Evolutionary conservation across 1,140 invertebrate genomes (phyloP).

Genomic region (Latrodectus geometricus): DNA sequence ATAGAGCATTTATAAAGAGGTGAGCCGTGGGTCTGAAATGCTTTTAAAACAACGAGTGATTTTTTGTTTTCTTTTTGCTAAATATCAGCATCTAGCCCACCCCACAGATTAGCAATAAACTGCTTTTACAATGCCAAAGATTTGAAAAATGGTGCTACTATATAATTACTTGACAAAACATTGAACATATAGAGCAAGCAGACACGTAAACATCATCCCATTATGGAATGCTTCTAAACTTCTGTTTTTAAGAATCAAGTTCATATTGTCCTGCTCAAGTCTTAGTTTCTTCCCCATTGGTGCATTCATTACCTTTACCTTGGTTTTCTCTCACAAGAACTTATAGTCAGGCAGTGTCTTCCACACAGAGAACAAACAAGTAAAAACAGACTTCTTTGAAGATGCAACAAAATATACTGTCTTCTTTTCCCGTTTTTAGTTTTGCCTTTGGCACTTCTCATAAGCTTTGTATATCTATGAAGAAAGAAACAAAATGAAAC

Average conservation of each 20-base stretch:
- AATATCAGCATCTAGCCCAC: conserved; percentile 43
- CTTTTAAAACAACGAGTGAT: conserved; percentile 49
- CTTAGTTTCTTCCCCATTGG: conserved; percentile 27
- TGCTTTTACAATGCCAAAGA: conserved; percentile 54
- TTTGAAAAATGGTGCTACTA: conserved; percentile 58
- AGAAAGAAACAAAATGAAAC: conserved; percentile 17
- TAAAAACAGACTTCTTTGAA: conserved; percentile 26
- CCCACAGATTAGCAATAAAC: conserved; percentile 56
- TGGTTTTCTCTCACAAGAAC: conserved; percentile 23
- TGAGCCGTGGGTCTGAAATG: conserved; percentile 23
- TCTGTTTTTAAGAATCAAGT: conserved; percentile 42
- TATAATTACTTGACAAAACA: conserved; percentile 47
- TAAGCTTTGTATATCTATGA: not conserved
- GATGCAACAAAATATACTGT: conserved; percentile 39
- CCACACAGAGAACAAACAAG: conserved; percentile 37
- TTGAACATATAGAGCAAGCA: conserved; percentile 45
- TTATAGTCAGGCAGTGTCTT: conserved; percentile 56
- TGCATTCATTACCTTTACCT: conserved; percentile 20
- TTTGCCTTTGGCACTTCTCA: conserved; percentile 25
- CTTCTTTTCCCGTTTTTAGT: conserved; percentile 11
- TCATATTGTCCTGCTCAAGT: conserved; percentile 44
- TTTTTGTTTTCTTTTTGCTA: conserved; percentile 6
- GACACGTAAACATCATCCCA: conserved; percentile 21
- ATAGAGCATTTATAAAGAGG: conserved; percentile 22
- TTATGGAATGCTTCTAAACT: conserved; percentile 28